Conservation (phyloP, 1,140 invertebrate species). For the Cepaea nemoralis region DNA sequence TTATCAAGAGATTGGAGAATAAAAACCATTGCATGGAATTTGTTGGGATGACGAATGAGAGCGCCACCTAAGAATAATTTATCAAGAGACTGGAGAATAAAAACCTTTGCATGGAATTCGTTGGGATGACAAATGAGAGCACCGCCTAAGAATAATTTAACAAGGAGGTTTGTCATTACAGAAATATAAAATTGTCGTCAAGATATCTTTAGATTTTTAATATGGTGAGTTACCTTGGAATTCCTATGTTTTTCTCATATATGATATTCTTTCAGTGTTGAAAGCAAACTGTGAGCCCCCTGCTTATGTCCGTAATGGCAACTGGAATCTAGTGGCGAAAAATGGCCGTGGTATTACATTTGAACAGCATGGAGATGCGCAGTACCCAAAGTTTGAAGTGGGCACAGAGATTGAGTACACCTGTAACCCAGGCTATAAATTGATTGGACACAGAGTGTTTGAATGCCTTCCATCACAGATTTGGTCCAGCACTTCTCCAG, state of each 20-base stretch:
- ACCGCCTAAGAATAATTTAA: no score
- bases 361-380: neutral
- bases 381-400: conserved; percentile 41
- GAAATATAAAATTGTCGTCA: neutral
- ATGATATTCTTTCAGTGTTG: conserved; percentile 42
- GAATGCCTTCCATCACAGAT: conserved; percentile 38
- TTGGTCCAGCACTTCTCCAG: conserved; percentile 50
- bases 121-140: no score
- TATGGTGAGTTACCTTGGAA: no score
- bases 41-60: no score
- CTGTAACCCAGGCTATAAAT: conserved; percentile 47
- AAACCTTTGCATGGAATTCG: no score
- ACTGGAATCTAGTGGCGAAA: conserved; percentile 36
- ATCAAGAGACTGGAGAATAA: no score
- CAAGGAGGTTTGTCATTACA: neutral
- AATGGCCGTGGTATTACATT: neutral
- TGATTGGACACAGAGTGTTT: conserved; percentile 43
- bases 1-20: no score
- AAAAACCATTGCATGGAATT: no score
- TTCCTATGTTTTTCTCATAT: no score
- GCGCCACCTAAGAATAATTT: no score
- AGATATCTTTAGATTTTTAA: no score
- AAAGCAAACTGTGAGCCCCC: conserved; percentile 42
- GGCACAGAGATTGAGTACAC: conserved; percentile 49
- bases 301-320: conserved; percentile 43